Evolutionary conservation across 1,140 invertebrate genomes (phyloP).

Genomic region (Lasioglossum albipes): DNA sequence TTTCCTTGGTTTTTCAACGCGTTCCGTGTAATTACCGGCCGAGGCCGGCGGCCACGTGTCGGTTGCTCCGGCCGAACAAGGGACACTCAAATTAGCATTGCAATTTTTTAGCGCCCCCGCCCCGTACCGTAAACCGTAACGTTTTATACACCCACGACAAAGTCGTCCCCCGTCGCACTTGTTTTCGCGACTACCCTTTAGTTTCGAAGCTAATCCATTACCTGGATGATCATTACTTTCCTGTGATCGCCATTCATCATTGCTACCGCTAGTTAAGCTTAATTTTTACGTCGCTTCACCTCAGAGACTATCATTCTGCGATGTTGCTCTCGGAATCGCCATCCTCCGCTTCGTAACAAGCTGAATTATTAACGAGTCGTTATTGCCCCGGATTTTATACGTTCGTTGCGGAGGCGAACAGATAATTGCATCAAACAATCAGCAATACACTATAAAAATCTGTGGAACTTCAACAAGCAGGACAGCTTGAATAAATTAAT

Average conservation of each 20-base stretch:
- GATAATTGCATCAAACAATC: too few species aligned
- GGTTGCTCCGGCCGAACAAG: background rate
- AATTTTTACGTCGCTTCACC: too few species aligned
- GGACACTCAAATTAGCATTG: slow-evolving; percentile 29
- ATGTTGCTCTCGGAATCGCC: too few species aligned
- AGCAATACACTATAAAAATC: too few species aligned
- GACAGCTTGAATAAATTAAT: too few species aligned
- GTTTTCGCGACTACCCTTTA: background rate
- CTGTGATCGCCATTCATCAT: background rate
- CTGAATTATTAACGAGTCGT: too few species aligned
- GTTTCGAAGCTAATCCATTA: slow-evolving; percentile 4
- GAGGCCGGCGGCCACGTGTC: slow-evolving; percentile 5
- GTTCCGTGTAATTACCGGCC: slow-evolving; percentile 42
- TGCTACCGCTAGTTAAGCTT: background rate
- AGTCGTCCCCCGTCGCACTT: background rate
- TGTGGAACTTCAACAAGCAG: too few species aligned
- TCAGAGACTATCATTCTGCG: too few species aligned
- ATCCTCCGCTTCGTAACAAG: too few species aligned
- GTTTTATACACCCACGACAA: background rate
- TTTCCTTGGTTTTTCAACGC: slow-evolving; percentile 17
- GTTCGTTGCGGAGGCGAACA: too few species aligned
- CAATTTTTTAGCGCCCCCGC: slow-evolving; percentile 19
- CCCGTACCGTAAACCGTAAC: slow-evolving; percentile 9
- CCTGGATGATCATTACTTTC: background rate
- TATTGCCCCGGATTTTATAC: too few species aligned